phyloP scores from a whole-genome alignment of 2,888 invertebrate species.

The Sturmia bella region DNA sequence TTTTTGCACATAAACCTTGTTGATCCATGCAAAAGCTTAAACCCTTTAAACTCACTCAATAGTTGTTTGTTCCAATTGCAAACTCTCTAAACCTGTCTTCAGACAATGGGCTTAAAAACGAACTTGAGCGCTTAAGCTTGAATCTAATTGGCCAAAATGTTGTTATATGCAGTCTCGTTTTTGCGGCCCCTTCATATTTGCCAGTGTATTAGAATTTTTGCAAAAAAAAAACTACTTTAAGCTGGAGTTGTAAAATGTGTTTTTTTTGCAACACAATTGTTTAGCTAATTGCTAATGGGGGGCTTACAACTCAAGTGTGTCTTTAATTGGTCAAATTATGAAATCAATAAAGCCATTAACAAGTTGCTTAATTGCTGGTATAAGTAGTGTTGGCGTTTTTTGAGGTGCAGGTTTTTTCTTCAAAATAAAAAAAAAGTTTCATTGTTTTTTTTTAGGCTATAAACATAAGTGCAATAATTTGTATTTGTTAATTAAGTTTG shows the following conservation, averaged over 20 bases:
- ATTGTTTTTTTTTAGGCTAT: background rate
- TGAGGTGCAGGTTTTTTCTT: slow-evolving; percentile 1
- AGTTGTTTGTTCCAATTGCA: background rate
- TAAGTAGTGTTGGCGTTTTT: slow-evolving; percentile 7
- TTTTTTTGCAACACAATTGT: slow-evolving; percentile 17
- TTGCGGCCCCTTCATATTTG: slow-evolving; percentile 13
- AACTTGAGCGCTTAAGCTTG: slow-evolving; percentile 56
- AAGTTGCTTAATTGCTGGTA: slow-evolving; percentile 69
- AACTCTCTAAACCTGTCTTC: slow-evolving; percentile 65
- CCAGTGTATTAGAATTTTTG: slow-evolving; percentile 17
- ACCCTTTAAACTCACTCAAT: slow-evolving; percentile 59
- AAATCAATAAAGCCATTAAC: slow-evolving; percentile 70
- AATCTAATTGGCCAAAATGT: slow-evolving; percentile 60
- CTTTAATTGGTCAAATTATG: slow-evolving; percentile 72
- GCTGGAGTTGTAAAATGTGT: slow-evolving; percentile 14
- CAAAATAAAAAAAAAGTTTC: background rate
- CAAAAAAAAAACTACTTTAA: background rate
- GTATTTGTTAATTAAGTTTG: slow-evolving; percentile 43
- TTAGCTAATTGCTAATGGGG: slow-evolving; percentile 57
- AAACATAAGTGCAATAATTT: slow-evolving; percentile 40
- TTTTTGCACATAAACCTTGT: slow-evolving; percentile 25
- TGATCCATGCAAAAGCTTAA: slow-evolving; percentile 38
- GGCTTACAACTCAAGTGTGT: slow-evolving; percentile 60
- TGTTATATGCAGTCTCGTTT: slow-evolving; percentile 18
- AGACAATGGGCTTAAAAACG: background rate